Base-by-base conservation (phyloP, 2,113 vertebrate species). In the Petroica traversi region DNA sequence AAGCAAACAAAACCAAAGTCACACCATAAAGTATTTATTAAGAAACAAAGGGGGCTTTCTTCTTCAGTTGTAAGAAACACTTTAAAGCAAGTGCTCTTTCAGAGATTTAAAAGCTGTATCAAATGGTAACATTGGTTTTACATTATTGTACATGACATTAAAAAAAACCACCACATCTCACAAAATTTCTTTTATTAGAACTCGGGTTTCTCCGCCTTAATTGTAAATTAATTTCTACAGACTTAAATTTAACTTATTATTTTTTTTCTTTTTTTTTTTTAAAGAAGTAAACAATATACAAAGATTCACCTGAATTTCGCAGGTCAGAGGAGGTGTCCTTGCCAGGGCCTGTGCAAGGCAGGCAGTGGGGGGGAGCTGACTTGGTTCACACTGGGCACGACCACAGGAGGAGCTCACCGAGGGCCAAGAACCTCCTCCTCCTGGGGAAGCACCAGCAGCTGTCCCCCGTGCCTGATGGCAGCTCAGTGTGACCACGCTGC, bases 11-110 rank as follows among this genome's bases (percentile, higher is more conserved):
- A 92, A 73, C 25, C 34, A 33, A 95, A 94, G 88, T 98, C 97
- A 98, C 97, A 93, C 96, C 89, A 95, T 98, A 95, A 98, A 98
- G 96, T 97, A 97, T 98, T 98, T 98, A 98, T 98, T 98, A 97
- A 97, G 95, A 98, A 98, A 96, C 95, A 97, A 97, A 95, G 93
- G 77, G 55, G 33, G 26, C 18, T 87, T 91, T 96, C 92, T 85
- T 88, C 89, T 96, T 98, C 97, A 94, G 94, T 95, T 96, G 51
- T 96, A 96, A 96, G 97, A 95, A 97, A 96, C 91, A 96, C 89
- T 96, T 97, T 74, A 95, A 92, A 92, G 57, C 93, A 97, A 96
- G 91, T 96, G 92, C 68, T 91, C 96, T 95, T 93, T 82, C 76
- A 79, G 92, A 92, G 88, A 90, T 90, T 91, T 79, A 95, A 95